A percentile compares a stretch with the other conserved stretches of the same genome.
Conservation (phyloP, 2,113 vertebrate species). For the Phoxinus phoxinus region DNA sequence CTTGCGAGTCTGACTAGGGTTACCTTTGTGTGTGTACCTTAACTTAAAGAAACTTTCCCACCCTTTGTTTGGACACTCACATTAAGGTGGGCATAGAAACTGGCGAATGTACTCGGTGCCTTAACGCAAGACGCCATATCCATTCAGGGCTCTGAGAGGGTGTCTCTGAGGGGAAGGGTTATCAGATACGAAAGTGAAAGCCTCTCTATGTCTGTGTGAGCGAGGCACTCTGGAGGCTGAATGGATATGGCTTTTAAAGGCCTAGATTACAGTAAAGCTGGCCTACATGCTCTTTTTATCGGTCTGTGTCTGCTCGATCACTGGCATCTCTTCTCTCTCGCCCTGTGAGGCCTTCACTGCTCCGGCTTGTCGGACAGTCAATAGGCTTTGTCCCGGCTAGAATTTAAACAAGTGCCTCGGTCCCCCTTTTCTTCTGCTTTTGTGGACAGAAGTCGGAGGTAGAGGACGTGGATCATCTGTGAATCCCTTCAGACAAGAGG, state of each 20-base stretch:
- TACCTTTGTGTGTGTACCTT: slow-evolving; percentile 32
- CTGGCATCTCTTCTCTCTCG: slow-evolving; percentile 59
- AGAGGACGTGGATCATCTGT: slow-evolving; percentile 46
- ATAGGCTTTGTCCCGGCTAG: slow-evolving; percentile 68
- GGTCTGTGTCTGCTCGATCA: slow-evolving; percentile 63
- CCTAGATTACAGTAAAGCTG: slow-evolving; percentile 69
- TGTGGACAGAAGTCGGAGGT: slow-evolving; percentile 55
- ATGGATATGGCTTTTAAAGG: slow-evolving; percentile 71
- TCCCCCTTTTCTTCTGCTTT: slow-evolving; percentile 50
- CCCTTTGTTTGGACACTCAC: slow-evolving; percentile 40
- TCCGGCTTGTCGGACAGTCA: slow-evolving; percentile 68
- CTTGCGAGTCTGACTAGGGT: slow-evolving; percentile 18
- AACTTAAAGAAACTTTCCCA: slow-evolving; percentile 48
- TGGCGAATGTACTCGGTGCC: slow-evolving; percentile 39
- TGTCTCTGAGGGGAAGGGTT: slow-evolving; percentile 77
- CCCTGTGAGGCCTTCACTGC: slow-evolving; percentile 63
- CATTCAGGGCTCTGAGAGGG: slow-evolving; percentile 65
- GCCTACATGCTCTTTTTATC: slow-evolving; percentile 68
- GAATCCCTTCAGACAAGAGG: slow-evolving; percentile 47
- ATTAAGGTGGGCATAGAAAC: slow-evolving; percentile 52
- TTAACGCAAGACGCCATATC: slow-evolving; percentile 56
- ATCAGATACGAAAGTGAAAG: slow-evolving; percentile 74
- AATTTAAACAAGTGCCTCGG: slow-evolving; percentile 64
- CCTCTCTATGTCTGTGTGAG: slow-evolving; percentile 58
- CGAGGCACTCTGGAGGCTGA: slow-evolving; percentile 62